A percentile compares a stretch with the other conserved stretches of the same genome.
Evolutionary conservation across 2,113 vertebrate species (phyloP).

Genomic region (Psittacula cyanocephala): DNA sequence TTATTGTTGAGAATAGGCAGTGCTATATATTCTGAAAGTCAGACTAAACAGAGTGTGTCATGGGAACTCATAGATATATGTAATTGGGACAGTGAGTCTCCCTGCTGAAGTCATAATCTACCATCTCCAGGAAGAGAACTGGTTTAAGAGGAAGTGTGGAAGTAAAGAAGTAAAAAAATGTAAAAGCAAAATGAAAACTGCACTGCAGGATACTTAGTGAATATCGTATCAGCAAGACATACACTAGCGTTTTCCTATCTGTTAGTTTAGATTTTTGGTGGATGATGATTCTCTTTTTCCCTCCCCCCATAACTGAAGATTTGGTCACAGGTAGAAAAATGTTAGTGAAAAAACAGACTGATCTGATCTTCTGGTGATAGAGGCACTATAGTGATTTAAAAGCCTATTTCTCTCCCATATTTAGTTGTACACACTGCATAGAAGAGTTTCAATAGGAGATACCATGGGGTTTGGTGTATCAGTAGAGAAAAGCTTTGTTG

Average conservation of each 20-base stretch:
- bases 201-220: not conserved
- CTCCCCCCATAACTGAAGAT: not conserved
- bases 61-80: accelerated
- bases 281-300: not conserved
- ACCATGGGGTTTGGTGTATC: not conserved
- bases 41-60: not conserved
- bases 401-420: not conserved
- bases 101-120: not conserved
- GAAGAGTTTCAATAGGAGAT: not conserved
- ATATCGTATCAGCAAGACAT: not conserved
- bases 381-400: not conserved
- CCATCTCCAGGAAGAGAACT: not conserved
- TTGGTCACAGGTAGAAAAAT: not conserved
- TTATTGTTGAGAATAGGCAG: not conserved
- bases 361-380: not conserved
- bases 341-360: not conserved
- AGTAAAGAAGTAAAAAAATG: not conserved
- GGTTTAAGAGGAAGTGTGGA: not conserved
- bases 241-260: not conserved
- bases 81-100: not conserved
- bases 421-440: not conserved
- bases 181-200: not conserved
- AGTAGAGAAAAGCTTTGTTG: not conserved
- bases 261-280: not conserved
- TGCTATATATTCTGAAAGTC: not conserved